phyloP scores from a whole-genome alignment of 2,797 vertebrate genomes.

The Pristis pectinata region DNA sequence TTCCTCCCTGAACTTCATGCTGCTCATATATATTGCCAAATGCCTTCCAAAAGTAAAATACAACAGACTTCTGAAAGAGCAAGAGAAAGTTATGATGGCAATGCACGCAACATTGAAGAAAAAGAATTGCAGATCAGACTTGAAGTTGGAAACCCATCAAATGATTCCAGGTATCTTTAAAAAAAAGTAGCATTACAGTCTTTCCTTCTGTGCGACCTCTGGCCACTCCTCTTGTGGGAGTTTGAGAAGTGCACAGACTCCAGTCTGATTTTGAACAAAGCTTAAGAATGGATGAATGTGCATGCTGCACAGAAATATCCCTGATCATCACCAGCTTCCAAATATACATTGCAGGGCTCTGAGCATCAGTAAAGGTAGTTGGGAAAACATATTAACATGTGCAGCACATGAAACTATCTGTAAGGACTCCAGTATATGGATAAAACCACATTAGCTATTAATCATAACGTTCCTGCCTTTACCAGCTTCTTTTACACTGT shows the following conservation, averaged over 20 bases:
- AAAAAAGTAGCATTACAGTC: not conserved
- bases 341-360: no score
- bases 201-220: no score
- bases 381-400: not conserved
- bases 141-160: not conserved
- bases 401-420: not conserved
- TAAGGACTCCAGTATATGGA: not conserved
- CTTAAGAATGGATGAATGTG: no score
- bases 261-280: no score
- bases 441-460: not conserved
- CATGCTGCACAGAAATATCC: no score
- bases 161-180: not conserved
- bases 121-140: not conserved
- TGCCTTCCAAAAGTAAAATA: not conserved
- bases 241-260: no score
- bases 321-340: no score
- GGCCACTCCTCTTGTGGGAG: no score
- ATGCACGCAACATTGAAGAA: not conserved
- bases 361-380: not conserved
- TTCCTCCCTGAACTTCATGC: not conserved
- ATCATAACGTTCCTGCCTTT: not conserved
- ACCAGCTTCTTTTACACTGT: not conserved
- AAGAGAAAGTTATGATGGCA: not conserved
- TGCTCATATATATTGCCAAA: not conserved
- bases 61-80: not conserved